These are phyloP conservation scores for Beris morrisii DNA, from an alignment of 2,888 invertebrate genomes.

Conservation along the genomic window DNA sequence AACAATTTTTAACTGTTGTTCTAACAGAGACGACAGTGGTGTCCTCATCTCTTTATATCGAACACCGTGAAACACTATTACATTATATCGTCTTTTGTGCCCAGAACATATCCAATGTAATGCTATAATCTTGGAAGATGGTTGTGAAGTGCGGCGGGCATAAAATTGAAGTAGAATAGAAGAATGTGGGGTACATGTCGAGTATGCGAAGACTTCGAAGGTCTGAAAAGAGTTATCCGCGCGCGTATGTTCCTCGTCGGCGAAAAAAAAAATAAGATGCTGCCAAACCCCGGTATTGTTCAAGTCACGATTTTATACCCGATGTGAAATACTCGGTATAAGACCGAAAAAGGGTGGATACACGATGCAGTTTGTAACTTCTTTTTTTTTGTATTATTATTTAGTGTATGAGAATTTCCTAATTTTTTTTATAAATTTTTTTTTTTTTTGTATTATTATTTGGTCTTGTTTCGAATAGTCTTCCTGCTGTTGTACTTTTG, in stretches of 20 bases:
- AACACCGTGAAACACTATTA: too few species aligned
- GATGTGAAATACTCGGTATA: constrained; percentile 31
- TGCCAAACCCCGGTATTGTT: constrained; percentile 48
- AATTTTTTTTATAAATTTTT: constrained; percentile 22
- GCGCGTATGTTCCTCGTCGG: too few species aligned
- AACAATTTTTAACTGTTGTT: constrained; percentile 25
- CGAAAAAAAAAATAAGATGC: not conserved
- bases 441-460: constrained; percentile 20
- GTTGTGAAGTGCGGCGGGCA: constrained; percentile 22
- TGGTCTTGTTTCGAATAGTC: constrained; percentile 25
- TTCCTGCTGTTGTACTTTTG: constrained; percentile 20
- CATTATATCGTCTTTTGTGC: too few species aligned
- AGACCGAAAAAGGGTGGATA: constrained; percentile 35
- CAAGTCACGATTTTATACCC: constrained; percentile 52
- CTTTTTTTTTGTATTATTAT: constrained; percentile 20
- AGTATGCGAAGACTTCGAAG: constrained; percentile 35
- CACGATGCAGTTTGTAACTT: constrained; percentile 24
- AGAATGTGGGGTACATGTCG: constrained; percentile 37
- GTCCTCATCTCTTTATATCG: too few species aligned
- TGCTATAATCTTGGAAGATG: constrained; percentile 19
- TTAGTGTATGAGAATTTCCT: constrained; percentile 26
- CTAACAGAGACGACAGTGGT: not conserved
- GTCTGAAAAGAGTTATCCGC: not conserved
- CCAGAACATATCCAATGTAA: too few species aligned
- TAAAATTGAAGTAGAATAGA: constrained; percentile 25